Percentiles rank a stretch among this genome's conserved stretches.
Evolutionary conservation across 2,888 invertebrate genomes (phyloP).

Genomic region (Drosophila multiciliata): DNA sequence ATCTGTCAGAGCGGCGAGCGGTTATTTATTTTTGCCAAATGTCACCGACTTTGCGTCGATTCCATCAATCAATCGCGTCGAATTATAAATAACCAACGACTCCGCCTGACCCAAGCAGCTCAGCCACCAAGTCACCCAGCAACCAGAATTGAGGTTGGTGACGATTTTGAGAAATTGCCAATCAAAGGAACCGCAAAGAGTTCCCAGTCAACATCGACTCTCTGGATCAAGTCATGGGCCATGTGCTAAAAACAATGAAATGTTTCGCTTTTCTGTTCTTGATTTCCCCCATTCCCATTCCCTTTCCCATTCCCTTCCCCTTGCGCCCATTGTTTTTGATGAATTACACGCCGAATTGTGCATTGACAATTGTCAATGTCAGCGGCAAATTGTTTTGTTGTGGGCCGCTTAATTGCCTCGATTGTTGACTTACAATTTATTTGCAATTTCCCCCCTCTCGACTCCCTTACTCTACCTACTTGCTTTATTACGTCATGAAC

Average conservation of each 20-base stretch:
- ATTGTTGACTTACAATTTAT: conserved; percentile 51
- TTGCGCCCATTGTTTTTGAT: conserved; percentile 54
- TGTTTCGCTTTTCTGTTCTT: conserved; percentile 22
- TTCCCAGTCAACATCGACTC: conserved; percentile 55
- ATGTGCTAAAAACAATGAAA: conserved; percentile 69
- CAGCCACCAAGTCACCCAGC: neutral
- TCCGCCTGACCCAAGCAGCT: conserved; percentile 35
- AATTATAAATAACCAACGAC: conserved; percentile 77
- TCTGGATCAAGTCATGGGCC: conserved; percentile 40
- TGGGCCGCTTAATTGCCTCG: conserved; percentile 47
- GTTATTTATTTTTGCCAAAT: conserved; percentile 80
- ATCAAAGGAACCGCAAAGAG: conserved; percentile 78
- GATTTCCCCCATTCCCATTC: neutral
- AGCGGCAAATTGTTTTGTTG: conserved; percentile 66
- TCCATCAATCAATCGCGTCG: conserved; percentile 77
- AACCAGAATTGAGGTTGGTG: conserved; percentile 37
- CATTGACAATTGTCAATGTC: conserved; percentile 67
- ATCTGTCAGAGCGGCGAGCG: conserved; percentile 75
- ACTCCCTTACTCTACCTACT: neutral
- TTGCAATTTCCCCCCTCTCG: conserved; percentile 8
- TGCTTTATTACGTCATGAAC: neutral
- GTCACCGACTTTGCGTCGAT: conserved; percentile 76
- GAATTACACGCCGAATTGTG: conserved; percentile 64
- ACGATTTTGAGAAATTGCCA: conserved; percentile 79
- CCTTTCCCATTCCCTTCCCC: neutral